Evolutionary conservation across 1,140 invertebrate genomes (phyloP), one percentile per base, ranked within the genome.

Genomic region (Dendroctonus valens): DNA sequence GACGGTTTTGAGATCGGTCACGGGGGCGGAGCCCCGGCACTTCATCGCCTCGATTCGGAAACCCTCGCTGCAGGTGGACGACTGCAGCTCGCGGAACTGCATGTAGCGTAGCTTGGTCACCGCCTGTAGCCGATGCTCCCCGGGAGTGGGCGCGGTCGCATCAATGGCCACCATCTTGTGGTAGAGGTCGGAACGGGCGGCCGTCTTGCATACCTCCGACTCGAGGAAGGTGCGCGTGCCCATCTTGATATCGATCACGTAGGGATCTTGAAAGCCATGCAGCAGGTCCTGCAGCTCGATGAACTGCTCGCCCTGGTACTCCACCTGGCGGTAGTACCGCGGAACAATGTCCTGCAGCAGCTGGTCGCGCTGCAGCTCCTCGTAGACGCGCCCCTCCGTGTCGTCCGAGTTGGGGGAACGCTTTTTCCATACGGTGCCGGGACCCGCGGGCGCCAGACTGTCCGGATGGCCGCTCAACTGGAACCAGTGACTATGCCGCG

Each of bases 41-140:
- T 96, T 96, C 78, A 98, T 90, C 15, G 94, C 97, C 81, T 99
- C 97, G 68, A 99, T 96, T 68, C 97, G 82, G 77, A 99, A 99
- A 1, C 96, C 96, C 69, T 97, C 88, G 54, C 89, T 88, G 42
- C 92, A 91, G 0, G 94, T 94, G 3, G 96, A 98, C 67, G 93
- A 97, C 74, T 95, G 90, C 65, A 92, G 83, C 79, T 98, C 96
- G 42, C 96, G 83, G 80, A 97, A 98, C 75, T 93, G 89, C 93
- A 97, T 97, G 79, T 97, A 98, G 11, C 94, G 85, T 64, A 96
- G 81, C 81, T 97, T 97, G 1, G 94, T 96, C 6, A 98, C 91
- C 4, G 92, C 93, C 66, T 87, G 82, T 0, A 83, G 78, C 41
- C 83, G 80, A 71, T 92, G 87, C 79, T 98, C 95, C 51, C 91